Conservation (phyloP, 2,888 invertebrate genomes). For the Agrotis segetum region DNA sequence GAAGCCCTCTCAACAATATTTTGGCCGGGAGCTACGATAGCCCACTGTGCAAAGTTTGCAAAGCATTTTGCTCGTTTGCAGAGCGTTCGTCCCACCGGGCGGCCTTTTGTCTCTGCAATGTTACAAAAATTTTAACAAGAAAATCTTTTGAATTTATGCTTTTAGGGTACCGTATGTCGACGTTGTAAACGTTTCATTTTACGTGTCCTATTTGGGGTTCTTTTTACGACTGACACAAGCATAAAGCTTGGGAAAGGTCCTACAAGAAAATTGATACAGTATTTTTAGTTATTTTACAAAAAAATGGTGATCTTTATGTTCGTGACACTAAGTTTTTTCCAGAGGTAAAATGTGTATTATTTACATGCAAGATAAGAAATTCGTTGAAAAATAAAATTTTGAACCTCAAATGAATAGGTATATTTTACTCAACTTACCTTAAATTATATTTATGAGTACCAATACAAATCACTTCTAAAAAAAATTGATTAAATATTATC, state of each 20-base stretch:
- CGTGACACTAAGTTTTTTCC: too few relatives aligned
- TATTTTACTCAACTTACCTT: too few relatives aligned
- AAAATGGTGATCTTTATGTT: too few relatives aligned
- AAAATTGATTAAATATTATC: too few relatives aligned
- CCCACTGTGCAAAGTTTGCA: conserved; percentile 73
- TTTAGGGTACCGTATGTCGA: conserved; percentile 20
- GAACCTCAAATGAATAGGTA: too few relatives aligned
- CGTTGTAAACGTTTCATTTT: not conserved
- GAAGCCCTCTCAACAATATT: conserved; percentile 81
- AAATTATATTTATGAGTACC: too few relatives aligned
- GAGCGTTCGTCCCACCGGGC: conserved; percentile 69
- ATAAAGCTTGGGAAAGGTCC: not conserved
- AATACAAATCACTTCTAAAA: too few relatives aligned
- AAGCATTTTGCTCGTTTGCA: conserved; percentile 68
- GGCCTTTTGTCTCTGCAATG: conserved; percentile 55
- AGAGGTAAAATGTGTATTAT: too few relatives aligned
- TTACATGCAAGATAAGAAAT: not conserved
- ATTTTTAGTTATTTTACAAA: too few relatives aligned
- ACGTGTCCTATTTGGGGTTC: not conserved
- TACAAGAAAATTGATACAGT: not conserved
- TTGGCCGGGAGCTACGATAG: conserved; percentile 73
- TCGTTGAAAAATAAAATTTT: not conserved
- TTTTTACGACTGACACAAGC: not conserved
- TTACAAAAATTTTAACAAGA: conserved; percentile 50
- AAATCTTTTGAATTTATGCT: conserved; percentile 33